Evolutionary conservation across 2,888 invertebrate genomes (phyloP).

Genomic region (Hydropsyche betteni): DNA sequence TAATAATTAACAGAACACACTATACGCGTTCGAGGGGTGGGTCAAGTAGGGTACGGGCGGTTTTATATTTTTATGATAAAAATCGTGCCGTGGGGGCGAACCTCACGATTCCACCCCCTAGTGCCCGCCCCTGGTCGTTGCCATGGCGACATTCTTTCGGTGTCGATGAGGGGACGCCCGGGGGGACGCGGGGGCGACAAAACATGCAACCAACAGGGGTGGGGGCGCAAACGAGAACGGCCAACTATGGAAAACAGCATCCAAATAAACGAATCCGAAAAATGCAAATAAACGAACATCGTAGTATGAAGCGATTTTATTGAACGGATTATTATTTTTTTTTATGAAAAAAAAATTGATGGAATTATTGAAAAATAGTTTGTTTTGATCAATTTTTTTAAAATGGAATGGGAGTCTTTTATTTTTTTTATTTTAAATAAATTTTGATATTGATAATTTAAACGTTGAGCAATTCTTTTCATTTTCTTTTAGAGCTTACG

Average conservation of each 20-base stretch:
- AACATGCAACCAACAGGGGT: conserved; percentile 38
- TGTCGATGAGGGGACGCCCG: conserved; percentile 35
- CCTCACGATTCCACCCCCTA: conserved; percentile 34
- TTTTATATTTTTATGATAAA: conserved; percentile 49
- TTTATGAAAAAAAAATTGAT: no score
- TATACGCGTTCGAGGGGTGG: conserved; percentile 10
- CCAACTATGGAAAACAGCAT: conserved; percentile 24
- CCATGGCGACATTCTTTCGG: conserved; percentile 49
- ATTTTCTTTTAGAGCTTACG: background rate
- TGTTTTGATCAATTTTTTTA: no score
- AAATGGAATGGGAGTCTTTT: no score
- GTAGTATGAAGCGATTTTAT: background rate
- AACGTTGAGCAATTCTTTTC: background rate
- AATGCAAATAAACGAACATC: background rate
- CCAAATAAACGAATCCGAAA: background rate
- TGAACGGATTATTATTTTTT: background rate
- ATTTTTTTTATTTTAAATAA: no score
- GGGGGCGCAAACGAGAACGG: conserved; percentile 24
- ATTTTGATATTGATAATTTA: background rate
- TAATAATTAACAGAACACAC: no score
- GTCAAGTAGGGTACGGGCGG: background rate
- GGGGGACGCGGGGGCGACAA: conserved; percentile 30
- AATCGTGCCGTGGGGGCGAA: conserved; percentile 42
- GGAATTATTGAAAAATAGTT: no score
- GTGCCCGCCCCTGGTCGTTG: conserved; percentile 33